Evolutionary conservation across 2,797 vertebrate species (phyloP), one percentile per base, ranked within the genome.

Genomic region (Premnoplex brunnescens): DNA sequence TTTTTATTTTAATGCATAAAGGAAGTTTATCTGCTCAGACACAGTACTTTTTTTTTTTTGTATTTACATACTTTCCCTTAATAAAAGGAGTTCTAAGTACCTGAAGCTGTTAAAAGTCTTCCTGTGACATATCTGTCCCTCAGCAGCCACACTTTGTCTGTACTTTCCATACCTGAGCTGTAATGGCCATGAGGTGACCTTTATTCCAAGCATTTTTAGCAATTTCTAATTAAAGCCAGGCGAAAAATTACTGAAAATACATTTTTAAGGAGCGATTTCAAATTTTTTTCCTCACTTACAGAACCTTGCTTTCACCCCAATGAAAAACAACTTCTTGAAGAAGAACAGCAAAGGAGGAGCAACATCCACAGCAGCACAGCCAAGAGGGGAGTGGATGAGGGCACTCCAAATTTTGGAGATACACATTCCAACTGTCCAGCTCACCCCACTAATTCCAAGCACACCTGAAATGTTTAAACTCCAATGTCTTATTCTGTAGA

Each of bases 221-320:
- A 4, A 55, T 55, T 87, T 66, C 49, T 44, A 56, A 41, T n/a
- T 64, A 83, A 74, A 89, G 5, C 7, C 39, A 32, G 2, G 26
- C 37, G n/a, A 17, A 19, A 87, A 95, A 58, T n/a, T 1, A 83
- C 41, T 66, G 63, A 63, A 89, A 56, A 13, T 7, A 21, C 0
- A 0, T 24, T 62, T 64, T 60, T 4, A 60, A 89, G 51, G 10
- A 66, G 2, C 7, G 1, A 54, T 49, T 66, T 64, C 32, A 54
- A 88, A 66, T 36, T 75, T 4, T 44, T 66, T 48, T 66, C 37
- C 27, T 82, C 16, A 14, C 20, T 91, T 68, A 36, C 30, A 36
- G 0, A 2, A 46, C 24, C 9, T 21, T 60, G 21, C 18, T 79
- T 69, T 79, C 54, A 77, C 1, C 3, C 3, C 14, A 67, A 2